These are phyloP conservation scores for Xestia xanthographa DNA, from an alignment of 2,888 invertebrate genomes.

Conservation along the genomic window DNA sequence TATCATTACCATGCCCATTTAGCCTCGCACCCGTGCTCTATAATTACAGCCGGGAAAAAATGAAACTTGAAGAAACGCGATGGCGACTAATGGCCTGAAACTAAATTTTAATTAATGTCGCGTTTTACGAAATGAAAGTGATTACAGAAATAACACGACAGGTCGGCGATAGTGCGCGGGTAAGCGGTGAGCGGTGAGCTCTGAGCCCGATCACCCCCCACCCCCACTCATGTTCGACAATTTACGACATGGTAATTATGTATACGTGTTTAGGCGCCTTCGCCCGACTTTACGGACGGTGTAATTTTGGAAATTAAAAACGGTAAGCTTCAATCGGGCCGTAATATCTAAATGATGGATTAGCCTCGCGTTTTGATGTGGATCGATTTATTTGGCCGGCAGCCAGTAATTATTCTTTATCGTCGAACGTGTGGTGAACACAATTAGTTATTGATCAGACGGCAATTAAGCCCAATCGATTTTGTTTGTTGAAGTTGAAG, in stretches of 20 bases:
- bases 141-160: constrained; percentile 90
- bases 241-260: constrained; percentile 89
- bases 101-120: constrained; percentile 91
- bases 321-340: constrained; percentile 88
- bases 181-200: constrained; percentile 71
- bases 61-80: constrained; percentile 89
- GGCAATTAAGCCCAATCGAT: constrained; percentile 90
- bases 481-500: constrained; percentile 90
- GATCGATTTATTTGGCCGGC: constrained; percentile 90
- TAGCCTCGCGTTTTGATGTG: constrained; percentile 89
- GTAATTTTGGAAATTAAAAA: constrained; percentile 91
- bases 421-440: constrained; percentile 89
- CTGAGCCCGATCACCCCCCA: constrained; percentile 72
- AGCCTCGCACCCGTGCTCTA: constrained; percentile 86
- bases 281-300: constrained; percentile 76
- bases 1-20: constrained; percentile 89
- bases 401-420: constrained; percentile 90
- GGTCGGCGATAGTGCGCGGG: constrained; percentile 79
- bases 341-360: constrained; percentile 91
- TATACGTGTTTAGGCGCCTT: constrained; percentile 86
- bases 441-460: constrained; percentile 90
- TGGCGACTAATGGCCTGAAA: constrained; percentile 90
- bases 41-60: constrained; percentile 88
- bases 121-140: constrained; percentile 90
- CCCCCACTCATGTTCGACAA: constrained; percentile 84